Base-by-base conservation (phyloP, 2,113 vertebrate species). In the Condylura cristata region DNA sequence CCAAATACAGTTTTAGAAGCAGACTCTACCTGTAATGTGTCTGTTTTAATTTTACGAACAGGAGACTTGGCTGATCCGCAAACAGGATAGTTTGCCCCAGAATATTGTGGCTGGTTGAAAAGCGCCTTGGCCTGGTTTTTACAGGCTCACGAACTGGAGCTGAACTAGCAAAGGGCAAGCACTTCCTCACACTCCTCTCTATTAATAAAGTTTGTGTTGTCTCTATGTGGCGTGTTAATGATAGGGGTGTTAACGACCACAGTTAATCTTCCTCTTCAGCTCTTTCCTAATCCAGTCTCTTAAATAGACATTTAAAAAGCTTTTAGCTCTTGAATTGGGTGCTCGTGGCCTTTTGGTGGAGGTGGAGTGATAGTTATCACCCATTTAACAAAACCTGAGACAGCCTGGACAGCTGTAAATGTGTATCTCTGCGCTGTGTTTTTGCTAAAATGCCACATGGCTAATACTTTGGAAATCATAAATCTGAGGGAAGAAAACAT, bases 131-230 rank as follows among this genome's bases (percentile, higher is more conserved):
- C 48, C 46, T 94, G 84, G 58, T 75, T 93, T 96, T 93, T 94
- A 78, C 76, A 95, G 66, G 82, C 86, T 95, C 44, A 6, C 32
- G n/a, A 92, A 75, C 63, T 92, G 51, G 75, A 91, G 65, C 44
- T 84, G 14, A 46, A 65, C 65, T 94, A 44, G 83, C 74, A 75
- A 37, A 79, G 70, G 76, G 48, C 82, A 60, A 79, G 3, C 37
- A 68, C 86, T 96, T 96, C 83, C 60, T 91, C 65, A 68, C 63
- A 82, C 85, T 91, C 76, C 60, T 92, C 48, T 90, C 96, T 96
- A 63, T 97, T 96, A 96, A 91, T 96, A 97, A 96, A 93, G 90
- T 96, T 96, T 95, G 90, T 96, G 94, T 96, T 95, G 88, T 93
- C 90, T 93, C 0, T 95, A 58, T 96, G 89, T 95, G 91, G 94